Evolutionary conservation across 2,113 vertebrate genomes (phyloP), one percentile per base, ranked within the genome.

Genomic region (Agapornis roseicollis): DNA sequence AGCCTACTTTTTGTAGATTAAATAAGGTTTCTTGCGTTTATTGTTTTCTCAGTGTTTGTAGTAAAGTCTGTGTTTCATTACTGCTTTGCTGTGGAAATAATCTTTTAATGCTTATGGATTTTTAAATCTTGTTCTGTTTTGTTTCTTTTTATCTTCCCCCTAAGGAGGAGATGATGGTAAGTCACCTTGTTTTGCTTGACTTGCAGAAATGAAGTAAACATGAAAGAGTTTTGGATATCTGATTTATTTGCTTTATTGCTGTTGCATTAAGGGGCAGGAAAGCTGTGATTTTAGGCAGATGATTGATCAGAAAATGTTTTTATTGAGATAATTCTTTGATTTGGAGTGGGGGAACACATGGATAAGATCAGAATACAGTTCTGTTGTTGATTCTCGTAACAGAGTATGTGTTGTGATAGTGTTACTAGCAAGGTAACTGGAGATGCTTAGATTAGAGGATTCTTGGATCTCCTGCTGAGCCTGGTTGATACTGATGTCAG

Each of bases 91-190:
- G 44, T 93, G 42, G 23, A 85, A 91, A 42, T 77, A 8, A n/a
- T 56, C 5, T 85, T 85, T 95, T 80, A 76, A 91, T 71, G 27
- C 27, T 93, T 61, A 85, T n/a, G 68, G 25, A 68, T 47, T 61
- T 78, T 85, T 90, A 72, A 58, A 35, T 35, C 24, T 58, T 58
- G 33, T 58, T 58, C 33, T 58, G 33, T 58, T 58, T 58, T 58
- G 20, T 58, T 66, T 84, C 15, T 77, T 66, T 84, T 29, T 7
- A 56, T 10, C 41, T n/a, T 13, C 3, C 50, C 90, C 76, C 95
- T 6, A 93, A 99, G 99, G 99, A 91, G 98, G 99, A 69, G 99
- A 99, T 91, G 98, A 99, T 93, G 99, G 99, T 99, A 98, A 99
- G 99, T 98, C 37, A 84, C 47, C 82, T 47, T 93, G 64, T 22